phyloP scores from a whole-genome alignment of 1,140 invertebrate species.

The Pemphigus obesinymphae region DNA sequence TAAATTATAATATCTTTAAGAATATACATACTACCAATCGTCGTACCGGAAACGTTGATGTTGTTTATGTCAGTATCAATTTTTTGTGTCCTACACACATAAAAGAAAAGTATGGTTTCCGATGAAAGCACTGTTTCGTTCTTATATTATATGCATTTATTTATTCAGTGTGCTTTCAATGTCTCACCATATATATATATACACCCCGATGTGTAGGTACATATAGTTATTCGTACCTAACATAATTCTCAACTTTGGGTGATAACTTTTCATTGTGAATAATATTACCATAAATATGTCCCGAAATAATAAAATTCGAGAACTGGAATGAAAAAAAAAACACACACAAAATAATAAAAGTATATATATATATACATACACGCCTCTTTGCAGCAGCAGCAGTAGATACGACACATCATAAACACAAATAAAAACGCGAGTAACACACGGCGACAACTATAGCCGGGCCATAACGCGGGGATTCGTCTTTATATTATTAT shows the following conservation, averaged over 20 bases:
- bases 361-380: too few relatives aligned
- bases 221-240: neutral
- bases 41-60: neutral
- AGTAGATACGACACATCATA: neutral
- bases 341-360: too few relatives aligned
- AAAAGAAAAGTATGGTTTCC: constrained; percentile 10
- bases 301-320: neutral
- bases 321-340: neutral
- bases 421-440: constrained; percentile 15
- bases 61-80: constrained; percentile 13
- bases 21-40: too few relatives aligned
- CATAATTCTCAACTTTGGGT: neutral
- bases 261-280: constrained; percentile 32
- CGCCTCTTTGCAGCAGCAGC: too few relatives aligned
- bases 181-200: neutral
- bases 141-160: neutral
- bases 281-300: constrained; percentile 27
- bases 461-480: neutral
- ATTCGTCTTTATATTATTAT: too few relatives aligned
- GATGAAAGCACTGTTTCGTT: neutral
- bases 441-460: neutral
- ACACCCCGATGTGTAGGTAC: neutral
- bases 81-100: neutral
- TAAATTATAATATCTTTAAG: too few relatives aligned
- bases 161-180: neutral